Percentiles rank a stretch among this genome's conserved stretches.
Conservation (phyloP, 2,888 invertebrate genomes). For the Mycogona germanica region DNA sequence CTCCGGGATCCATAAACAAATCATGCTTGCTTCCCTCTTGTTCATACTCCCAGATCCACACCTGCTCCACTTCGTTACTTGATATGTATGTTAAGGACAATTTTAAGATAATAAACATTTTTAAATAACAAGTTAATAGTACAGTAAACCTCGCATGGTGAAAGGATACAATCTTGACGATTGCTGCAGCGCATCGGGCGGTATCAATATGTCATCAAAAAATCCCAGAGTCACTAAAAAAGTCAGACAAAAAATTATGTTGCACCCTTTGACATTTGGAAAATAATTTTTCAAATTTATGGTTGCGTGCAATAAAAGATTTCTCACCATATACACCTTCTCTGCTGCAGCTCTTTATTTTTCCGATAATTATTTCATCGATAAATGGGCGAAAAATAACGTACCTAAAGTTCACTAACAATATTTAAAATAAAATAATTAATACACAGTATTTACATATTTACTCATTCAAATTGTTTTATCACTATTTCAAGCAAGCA, state of each 20-base stretch:
- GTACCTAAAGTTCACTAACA: conserved; percentile 74
- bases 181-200: conserved; percentile 79
- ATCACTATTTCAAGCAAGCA: not conserved
- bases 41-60: conserved; percentile 95
- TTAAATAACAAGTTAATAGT: not conserved
- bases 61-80: conserved; percentile 42
- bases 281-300: not conserved
- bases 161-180: conserved; percentile 64
- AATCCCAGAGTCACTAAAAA: conserved; percentile 80
- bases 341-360: conserved; percentile 76
- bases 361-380: conserved; percentile 88
- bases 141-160: not conserved
- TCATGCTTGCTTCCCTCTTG: conserved; percentile 74
- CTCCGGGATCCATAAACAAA: conserved; percentile 59
- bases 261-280: not conserved
- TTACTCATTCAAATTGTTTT: not conserved
- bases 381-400: conserved; percentile 90
- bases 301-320: not conserved
- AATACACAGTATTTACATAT: not conserved
- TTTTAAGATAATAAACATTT: conserved; percentile 15
- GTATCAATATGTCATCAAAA: conserved; percentile 93
- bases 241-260: not conserved
- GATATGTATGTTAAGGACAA: conserved; percentile 1
- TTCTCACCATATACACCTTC: conserved; percentile 75
- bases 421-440: conserved; percentile 7